These are phyloP conservation scores for Macrobrachium rosenbergii DNA, from an alignment of 1,140 invertebrate genomes.

Conservation along the genomic window DNA sequence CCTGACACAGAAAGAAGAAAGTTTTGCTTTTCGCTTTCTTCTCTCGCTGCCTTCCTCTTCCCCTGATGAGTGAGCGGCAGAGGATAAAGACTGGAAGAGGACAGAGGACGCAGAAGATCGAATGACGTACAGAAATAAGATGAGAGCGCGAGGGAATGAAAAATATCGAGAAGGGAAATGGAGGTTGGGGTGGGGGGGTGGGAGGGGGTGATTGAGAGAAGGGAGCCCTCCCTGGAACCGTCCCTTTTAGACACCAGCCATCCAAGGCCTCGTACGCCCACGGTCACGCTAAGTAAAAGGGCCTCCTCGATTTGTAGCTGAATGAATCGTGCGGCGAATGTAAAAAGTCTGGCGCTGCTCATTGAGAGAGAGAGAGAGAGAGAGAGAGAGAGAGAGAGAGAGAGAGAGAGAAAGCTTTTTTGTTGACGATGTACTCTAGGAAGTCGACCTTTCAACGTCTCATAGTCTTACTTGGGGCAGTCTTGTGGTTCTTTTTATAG, in stretches of 20 bases:
- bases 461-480: too few species aligned
- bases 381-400: slow-evolving; percentile 40
- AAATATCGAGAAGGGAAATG: background rate
- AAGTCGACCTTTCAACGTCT: too few species aligned
- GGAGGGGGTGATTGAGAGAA: background rate
- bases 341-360: background rate
- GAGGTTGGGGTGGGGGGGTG: background rate
- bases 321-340: background rate
- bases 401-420: slow-evolving; percentile 28
- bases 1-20: background rate
- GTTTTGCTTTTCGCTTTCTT: background rate
- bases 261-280: too few species aligned
- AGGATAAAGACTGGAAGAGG: background rate
- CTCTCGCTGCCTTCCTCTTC: too few species aligned
- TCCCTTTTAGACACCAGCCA: too few species aligned
- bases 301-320: background rate
- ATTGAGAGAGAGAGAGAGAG: slow-evolving; percentile 17
- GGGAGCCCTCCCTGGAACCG: background rate
- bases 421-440: too few species aligned
- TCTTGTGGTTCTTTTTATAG: too few species aligned
- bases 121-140: background rate
- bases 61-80: background rate
- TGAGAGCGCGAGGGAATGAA: background rate
- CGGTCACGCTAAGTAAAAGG: background rate
- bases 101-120: background rate